These are phyloP conservation scores for Xanthorhoe designata DNA, from an alignment of 2,888 invertebrate genomes.

Conservation along the genomic window DNA sequence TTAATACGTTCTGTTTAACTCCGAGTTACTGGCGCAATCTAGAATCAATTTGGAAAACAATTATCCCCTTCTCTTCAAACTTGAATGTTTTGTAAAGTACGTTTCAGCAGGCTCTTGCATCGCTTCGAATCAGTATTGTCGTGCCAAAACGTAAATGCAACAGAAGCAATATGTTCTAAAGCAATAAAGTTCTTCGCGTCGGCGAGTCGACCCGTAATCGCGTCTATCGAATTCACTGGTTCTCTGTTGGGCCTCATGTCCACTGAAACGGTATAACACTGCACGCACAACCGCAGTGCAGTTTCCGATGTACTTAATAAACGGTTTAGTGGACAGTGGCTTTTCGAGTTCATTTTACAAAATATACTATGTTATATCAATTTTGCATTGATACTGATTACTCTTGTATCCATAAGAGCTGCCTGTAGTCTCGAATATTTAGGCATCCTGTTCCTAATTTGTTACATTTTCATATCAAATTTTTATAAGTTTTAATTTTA, in stretches of 20 bases:
- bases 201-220: constrained; percentile 22
- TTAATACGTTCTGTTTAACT: not conserved
- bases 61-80: not conserved
- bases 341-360: constrained; percentile 24
- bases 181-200: constrained; percentile 53
- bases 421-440: constrained; percentile 26
- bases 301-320: not conserved
- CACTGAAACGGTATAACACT: constrained; percentile 8
- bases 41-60: not conserved
- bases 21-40: not conserved
- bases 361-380: constrained; percentile 38
- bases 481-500: constrained; percentile 29
- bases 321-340: constrained; percentile 18
- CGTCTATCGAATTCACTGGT: constrained; percentile 30
- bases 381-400: constrained; percentile 32
- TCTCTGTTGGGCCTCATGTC: constrained; percentile 10
- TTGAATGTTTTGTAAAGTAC: not conserved
- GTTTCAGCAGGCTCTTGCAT: constrained; percentile 39
- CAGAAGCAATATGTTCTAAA: constrained; percentile 68
- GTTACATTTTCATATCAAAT: constrained; percentile 35
- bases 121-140: constrained; percentile 58
- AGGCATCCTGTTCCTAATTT: constrained; percentile 34
- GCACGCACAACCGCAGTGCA: not conserved
- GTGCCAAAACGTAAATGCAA: constrained; percentile 65
- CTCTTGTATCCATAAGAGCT: constrained; percentile 22